Base-by-base conservation (phyloP, 1,140 invertebrate species). In the Trypoxylus dichotomus region DNA sequence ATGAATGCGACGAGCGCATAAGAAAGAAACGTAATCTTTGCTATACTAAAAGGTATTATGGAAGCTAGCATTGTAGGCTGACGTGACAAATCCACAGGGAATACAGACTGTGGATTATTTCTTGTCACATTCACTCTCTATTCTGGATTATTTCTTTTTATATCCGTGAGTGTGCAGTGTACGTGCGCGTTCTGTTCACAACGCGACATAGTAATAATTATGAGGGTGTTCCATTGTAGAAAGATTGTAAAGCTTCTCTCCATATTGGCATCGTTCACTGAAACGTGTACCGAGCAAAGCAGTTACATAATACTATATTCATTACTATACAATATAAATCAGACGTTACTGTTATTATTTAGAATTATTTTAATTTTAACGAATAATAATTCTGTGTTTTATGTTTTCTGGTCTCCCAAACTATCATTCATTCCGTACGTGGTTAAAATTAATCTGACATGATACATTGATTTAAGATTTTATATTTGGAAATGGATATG, bases 81-180 rank as follows among this genome's bases (percentile, higher is more conserved):
- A 79, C 78, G 75, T 79, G 78, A 79, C 78, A 79, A 79, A 79
- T 79, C 78, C 78, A 43, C 54, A 63, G 75, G 75, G 78, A 79
- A 54, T 68, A 60, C 74, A 72, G 78, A 72, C 78, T 74, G 63
- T 72, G 78, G 78, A 74, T 79, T 79, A 79, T 79, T 79, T 41
- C 78, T 79, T 79, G 78, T 79, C 78, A 79, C 78, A 79, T 79
- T 74, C 75, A 79, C 78, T 79, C 75, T 76, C 60, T 68, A 25
- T 79, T 79, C 78, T 79, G 75, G 78, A 79, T 79, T 79, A 79
- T 79, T 79, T 79, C 78, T 79, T 79, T 79, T 76, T 79, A 79
- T 79, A 76, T 47, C 42, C 19, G 60, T 3, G 60, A 63, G 60
- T 63, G 60, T 63, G 60, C 24, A 63, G n/a, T 7, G 11, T 25